These are phyloP conservation scores for Trichopoda pennipes DNA, from an alignment of 2,888 invertebrate species.

Conservation along the genomic window DNA sequence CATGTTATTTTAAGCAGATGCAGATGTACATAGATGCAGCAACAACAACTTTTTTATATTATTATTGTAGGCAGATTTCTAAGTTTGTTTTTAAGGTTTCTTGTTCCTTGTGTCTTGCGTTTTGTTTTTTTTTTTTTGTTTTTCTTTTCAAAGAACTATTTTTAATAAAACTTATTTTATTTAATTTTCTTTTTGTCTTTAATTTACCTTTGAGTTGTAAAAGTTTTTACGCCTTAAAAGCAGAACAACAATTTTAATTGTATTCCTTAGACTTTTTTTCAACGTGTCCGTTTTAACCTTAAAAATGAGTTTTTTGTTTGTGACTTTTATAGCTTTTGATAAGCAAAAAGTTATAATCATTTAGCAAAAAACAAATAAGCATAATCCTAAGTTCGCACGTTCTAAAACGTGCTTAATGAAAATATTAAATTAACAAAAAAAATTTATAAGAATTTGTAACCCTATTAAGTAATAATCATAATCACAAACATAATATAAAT, in stretches of 20 bases:
- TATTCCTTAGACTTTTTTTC: not conserved
- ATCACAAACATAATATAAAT: too few relatives aligned
- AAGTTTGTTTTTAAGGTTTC: conserved; percentile 18
- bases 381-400: too few relatives aligned
- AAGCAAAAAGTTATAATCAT: not conserved
- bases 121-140: conserved; percentile 4
- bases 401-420: too few relatives aligned
- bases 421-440: too few relatives aligned
- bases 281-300: not conserved
- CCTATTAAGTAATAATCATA: too few relatives aligned
- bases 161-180: not conserved
- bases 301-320: not conserved
- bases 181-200: conserved; percentile 23
- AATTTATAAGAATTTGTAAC: too few relatives aligned
- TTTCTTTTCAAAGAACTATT: conserved; percentile 10
- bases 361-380: not conserved
- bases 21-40: conserved; percentile 2
- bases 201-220: conserved; percentile 51
- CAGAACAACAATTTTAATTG: conserved; percentile 41
- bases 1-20: conserved; percentile 17
- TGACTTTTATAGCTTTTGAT: not conserved
- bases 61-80: conserved; percentile 41
- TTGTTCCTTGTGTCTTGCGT: not conserved
- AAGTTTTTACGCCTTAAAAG: conserved; percentile 26
- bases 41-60: not conserved